phyloP scores from a whole-genome alignment of 2,797 vertebrate genomes.

The Balearica regulorum region DNA sequence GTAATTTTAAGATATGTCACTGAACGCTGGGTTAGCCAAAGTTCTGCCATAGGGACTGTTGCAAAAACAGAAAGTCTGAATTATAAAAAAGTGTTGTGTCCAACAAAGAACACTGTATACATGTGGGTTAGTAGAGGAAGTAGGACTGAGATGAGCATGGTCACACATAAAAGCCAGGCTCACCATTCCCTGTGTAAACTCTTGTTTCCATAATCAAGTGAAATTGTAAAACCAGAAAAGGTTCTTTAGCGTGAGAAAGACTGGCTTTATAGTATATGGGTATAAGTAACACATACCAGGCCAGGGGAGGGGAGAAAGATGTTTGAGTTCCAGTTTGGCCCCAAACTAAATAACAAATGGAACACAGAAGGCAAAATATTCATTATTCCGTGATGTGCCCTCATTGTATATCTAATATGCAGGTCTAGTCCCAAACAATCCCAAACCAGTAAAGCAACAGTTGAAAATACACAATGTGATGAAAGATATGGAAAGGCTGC shows the following conservation, averaged over 20 bases:
- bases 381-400: neutral
- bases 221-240: neutral
- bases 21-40: neutral
- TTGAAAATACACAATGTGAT: neutral
- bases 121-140: neutral
- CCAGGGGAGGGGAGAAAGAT: neutral
- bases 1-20: neutral
- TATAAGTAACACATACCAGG: neutral
- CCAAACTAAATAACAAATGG: neutral
- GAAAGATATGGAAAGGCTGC: neutral
- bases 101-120: neutral
- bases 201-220: neutral
- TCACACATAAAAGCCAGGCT: neutral
- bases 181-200: neutral
- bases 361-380: neutral
- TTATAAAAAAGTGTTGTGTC: neutral
- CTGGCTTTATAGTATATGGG: neutral
- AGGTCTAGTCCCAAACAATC: neutral
- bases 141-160: neutral
- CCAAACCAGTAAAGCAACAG: neutral
- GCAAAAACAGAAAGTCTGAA: neutral
- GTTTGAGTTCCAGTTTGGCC: neutral
- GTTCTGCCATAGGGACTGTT: neutral
- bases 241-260: neutral
- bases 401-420: neutral